Base-by-base conservation (phyloP, 92 coral and sea anemone species). In the Epizoanthus stellaris region DNA sequence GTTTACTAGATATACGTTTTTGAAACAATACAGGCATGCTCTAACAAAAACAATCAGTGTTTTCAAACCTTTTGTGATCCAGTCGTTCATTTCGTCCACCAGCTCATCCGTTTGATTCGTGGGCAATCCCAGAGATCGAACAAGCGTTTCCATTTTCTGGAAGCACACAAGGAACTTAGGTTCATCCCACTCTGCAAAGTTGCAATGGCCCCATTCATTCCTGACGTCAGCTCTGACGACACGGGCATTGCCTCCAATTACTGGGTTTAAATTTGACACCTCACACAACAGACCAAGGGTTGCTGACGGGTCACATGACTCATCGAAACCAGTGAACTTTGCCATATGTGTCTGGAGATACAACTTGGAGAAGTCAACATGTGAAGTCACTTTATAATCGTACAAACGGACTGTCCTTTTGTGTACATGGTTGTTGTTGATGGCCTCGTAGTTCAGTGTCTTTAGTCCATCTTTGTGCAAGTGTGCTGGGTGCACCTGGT, bases 121-220 rank as follows among this genome's bases (percentile, higher is more conserved):
- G 23, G 90, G 45, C 20, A 93, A 65, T 47, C 82, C 82, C 20
- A 94, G 70, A 65, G 82, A 79, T 65, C 84, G 88, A 53, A 92
- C 67, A 23, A 94, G 64, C 5, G 89, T 71, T 47, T 92, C 93
- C 91, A 93, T 93, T 10, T 86, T 42, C 73, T 89, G 91, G 54
- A 93, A 91, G 74, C 91, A 82, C 34, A 21, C 76, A 3, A 52
- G 47, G 30, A 88, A 91, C 20, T 91, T 77, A 0, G 23, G 25
- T 8, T 71, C 89, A 19, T 68, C 84, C 95, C 95, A 94, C 67
- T 80, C 63, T 23, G 74, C 82, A 76, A 91, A 92, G 87, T 93
- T 91, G 72, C 94, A 91, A 65, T 93, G 96, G 17, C 90, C 96
- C 94, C 94, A 93, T 47, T 88, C 89, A 86, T 93, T 91, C 68